phyloP scores from a whole-genome alignment of 2,113 vertebrate genomes.

The Echinops telfairi region DNA sequence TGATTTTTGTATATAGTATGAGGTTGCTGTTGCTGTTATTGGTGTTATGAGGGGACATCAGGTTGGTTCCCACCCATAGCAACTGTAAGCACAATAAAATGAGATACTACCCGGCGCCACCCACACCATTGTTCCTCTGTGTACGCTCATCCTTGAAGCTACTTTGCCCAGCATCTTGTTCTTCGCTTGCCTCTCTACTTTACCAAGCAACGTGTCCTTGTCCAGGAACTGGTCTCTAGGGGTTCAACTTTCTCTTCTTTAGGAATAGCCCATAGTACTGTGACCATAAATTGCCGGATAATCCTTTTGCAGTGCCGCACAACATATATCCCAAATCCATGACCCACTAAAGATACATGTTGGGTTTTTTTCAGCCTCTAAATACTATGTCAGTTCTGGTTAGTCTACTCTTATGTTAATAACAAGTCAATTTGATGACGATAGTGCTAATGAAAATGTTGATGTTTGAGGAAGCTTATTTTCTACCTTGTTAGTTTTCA shows the following conservation, averaged over 20 bases:
- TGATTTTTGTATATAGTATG: background rate
- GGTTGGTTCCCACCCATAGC: too few relatives aligned
- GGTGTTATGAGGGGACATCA: too few relatives aligned
- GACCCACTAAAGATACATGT: background rate
- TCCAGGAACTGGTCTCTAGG: background rate
- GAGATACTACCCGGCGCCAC: too few relatives aligned
- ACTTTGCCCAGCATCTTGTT: too few relatives aligned
- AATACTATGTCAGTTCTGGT: too few relatives aligned
- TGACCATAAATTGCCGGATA: background rate
- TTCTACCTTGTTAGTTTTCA: background rate
- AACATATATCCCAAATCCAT: background rate
- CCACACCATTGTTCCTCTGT: too few relatives aligned
- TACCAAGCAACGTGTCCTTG: too few relatives aligned
- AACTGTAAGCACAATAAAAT: too few relatives aligned
- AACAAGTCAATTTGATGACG: background rate
- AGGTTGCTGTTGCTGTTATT: background rate
- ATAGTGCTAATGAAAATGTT: background rate
- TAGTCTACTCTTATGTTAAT: background rate
- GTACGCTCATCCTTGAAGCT: too few relatives aligned
- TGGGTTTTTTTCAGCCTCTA: background rate
- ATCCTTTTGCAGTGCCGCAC: background rate
- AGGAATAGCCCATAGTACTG: background rate
- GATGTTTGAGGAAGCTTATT: background rate
- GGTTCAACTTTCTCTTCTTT: background rate
- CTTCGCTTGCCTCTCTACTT: too few relatives aligned